Evolutionary conservation across 53 echinoderm and acorn worm species (phyloP).

Genomic region (Henricia sp.): DNA sequence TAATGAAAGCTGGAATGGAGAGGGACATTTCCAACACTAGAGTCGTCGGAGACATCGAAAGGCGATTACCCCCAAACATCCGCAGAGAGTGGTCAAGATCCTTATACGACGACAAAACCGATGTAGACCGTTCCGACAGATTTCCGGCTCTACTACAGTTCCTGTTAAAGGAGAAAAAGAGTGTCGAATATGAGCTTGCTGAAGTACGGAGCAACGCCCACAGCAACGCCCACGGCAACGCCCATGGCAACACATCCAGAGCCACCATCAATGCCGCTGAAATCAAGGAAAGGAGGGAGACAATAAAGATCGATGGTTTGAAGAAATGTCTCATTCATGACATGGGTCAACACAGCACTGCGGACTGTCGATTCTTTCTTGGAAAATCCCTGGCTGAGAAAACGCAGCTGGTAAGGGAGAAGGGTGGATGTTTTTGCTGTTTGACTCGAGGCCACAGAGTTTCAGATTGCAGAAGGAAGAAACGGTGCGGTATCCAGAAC

Average conservation of each 20-base stretch:
- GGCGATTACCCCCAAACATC: slow-evolving; percentile 12
- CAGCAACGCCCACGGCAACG: no score
- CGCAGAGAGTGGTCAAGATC: slow-evolving; percentile 13
- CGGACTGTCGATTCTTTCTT: slow-evolving; percentile 30
- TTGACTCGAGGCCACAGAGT: slow-evolving; percentile 40
- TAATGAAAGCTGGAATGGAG: slow-evolving; percentile 37
- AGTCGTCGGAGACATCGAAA: slow-evolving; percentile 54
- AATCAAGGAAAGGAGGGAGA: not conserved
- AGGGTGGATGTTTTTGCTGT: slow-evolving; percentile 39
- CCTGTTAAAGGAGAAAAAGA: slow-evolving; percentile 41
- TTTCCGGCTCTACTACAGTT: slow-evolving; percentile 45
- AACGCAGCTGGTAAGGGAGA: slow-evolving; percentile 24
- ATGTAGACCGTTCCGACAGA: slow-evolving; percentile 32
- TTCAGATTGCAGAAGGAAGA: slow-evolving; percentile 30
- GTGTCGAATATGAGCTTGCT: slow-evolving; percentile 44
- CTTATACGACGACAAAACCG: slow-evolving; percentile 28
- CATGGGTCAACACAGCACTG: slow-evolving; percentile 31
- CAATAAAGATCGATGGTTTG: not conserved
- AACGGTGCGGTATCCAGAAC: slow-evolving; percentile 23
- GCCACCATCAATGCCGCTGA: slow-evolving; percentile 16
- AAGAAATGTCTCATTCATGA: slow-evolving; percentile 41
- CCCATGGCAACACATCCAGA: not conserved
- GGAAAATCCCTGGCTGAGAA: slow-evolving; percentile 8
- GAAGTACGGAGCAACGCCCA: slow-evolving; percentile 2
- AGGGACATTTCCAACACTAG: slow-evolving; percentile 55